Base-by-base conservation (phyloP, 2,113 vertebrate genomes). In the Speoplatyrhinus poulsoni region DNA sequence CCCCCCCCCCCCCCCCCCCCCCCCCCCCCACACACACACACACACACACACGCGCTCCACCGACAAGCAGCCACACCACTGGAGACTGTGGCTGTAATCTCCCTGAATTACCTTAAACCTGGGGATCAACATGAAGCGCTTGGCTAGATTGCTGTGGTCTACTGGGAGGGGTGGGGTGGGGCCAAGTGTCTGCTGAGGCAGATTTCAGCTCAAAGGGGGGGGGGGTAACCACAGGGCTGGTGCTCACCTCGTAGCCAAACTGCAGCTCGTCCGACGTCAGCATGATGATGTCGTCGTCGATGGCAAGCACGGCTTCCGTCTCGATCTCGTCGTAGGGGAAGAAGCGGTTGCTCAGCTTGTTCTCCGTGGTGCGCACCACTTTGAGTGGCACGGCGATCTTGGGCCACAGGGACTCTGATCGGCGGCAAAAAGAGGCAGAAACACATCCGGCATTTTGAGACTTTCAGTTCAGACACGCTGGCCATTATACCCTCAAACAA, bases 221-320 rank as follows among this genome's bases (percentile, higher is more conserved):
- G 10, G 26, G 5, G 7, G 7, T 41, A 49, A 9, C 19, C 11
- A 9, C 41, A 62, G 19, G 11, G 46, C 5, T 1, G 16, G 67
- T 67, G 66, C 77, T 80, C 81, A 99, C 96, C 95, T 99, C 97
- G 2, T 99, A 99, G 56, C 96, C 98, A 87, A 99, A 99, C 90
- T 99, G 97, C 73, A 99, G 93, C 81, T 99, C 97, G 56, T 99
- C 97, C 0, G 98, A 98, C 5, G 96, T 99, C 73, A 99, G 87
- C 96, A 99, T 99, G 64, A 99, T 99, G 91, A 99, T 99, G 76
- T 98, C 97, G 67, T 99, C 98, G 54, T 99, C 98, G 2, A 99
- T 99, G 3, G 98, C 97, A 59, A 98, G 84, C 46, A 99, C 97
- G 0, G 96, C 96, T 82, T 99, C 97, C 0, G 97, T 98, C 90